Base-by-base conservation (phyloP, 2,888 invertebrate genomes). In the Eupelmus urozonus region DNA sequence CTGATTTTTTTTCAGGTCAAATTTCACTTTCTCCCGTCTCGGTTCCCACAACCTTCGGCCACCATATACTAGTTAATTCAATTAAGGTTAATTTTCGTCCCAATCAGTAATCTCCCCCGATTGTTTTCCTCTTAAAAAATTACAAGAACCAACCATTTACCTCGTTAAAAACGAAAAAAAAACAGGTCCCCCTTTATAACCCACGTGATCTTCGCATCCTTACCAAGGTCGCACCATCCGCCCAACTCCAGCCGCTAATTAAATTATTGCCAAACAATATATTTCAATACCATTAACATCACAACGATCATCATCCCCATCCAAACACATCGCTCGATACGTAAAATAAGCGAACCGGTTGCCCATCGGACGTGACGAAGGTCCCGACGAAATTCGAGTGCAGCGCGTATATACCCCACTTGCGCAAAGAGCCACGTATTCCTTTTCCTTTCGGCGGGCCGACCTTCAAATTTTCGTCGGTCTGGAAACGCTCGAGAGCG, bases 371-470 rank as follows among this genome's bases (percentile, higher is more conserved):
- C n/a, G n/a, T n/a, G n/a, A 45, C 42, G 76, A 76, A 70, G 70
- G 76, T 70, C 76, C 65, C 29, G 69, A 29, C 25, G 59, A 74
- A 59, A 66, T 66, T n/a, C 53, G 63, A 34, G 20, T 45, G 45
- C 45, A 69, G 25, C n/a, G 42, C 45, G 57, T 16, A 57, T 53
- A 34, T 42, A 20, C 25, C 11, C 13, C 16, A 16, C 34, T 34
- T 34, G 34, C 34, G 34, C 34, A 34, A 34, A 34, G 9, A 34
- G 34, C 9, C 3, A 25, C n/a, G 13, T 42, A 57, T 42, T 51
- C n/a, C 51, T 66, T 66, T 66, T 20, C 20, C 66, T 53, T 65
- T 27, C 67, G 23, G 18, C 27, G 16, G 9, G 3, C 5, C 20
- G 45, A 34, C 65, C 76, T 57, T 76, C 70, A 18, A 65, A 57